phyloP scores from a whole-genome alignment of 92 coral and sea anemone genomes.

The Bergia sp. region DNA sequence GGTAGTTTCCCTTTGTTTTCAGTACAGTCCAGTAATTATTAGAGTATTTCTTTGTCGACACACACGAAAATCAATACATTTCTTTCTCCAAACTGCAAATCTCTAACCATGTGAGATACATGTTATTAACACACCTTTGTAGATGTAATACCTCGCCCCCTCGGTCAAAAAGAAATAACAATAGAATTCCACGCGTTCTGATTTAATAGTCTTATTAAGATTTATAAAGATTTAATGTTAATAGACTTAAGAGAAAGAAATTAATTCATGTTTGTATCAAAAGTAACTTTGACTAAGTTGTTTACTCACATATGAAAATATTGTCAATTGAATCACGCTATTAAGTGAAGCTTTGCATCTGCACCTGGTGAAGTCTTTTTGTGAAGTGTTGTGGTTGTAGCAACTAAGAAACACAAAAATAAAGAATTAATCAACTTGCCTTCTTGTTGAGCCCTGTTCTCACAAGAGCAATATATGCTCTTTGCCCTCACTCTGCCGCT shows the following conservation, averaged over 20 bases:
- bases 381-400: neutral
- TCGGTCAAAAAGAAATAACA: neutral
- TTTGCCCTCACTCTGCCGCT: slow-evolving; percentile 10
- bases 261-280: neutral
- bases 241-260: neutral
- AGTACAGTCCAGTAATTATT: too few species aligned
- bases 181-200: neutral
- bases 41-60: neutral
- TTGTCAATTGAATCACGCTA: neutral
- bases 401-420: neutral
- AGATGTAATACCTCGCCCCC: neutral
- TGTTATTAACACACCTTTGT: neutral
- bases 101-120: neutral
- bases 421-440: neutral
- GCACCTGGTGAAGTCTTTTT: neutral
- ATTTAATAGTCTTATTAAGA: neutral
- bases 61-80: neutral
- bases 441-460: slow-evolving; percentile 1
- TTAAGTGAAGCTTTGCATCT: neutral
- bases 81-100: neutral
- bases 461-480: slow-evolving; percentile 21
- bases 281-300: slow-evolving; percentile 9
- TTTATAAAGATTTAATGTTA: neutral
- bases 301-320: slow-evolving; percentile 1
- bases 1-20: too few species aligned